A percentile compares a stretch with the other conserved stretches of the same genome.
Conservation (phyloP, 2,113 vertebrate genomes). For the Ardeotis arabs region DNA sequence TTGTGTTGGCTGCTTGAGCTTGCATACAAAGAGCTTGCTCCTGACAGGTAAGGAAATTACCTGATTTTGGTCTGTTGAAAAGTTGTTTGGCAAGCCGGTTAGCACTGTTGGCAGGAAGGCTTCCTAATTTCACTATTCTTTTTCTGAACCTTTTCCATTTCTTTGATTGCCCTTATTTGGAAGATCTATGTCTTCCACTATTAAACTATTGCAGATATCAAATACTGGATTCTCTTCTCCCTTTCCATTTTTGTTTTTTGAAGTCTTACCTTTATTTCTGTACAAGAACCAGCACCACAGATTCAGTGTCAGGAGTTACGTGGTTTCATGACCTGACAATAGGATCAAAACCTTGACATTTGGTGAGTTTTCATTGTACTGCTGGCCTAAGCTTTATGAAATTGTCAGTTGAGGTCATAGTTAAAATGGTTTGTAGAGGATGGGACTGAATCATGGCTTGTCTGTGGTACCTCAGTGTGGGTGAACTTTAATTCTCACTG, state of each 20-base stretch:
- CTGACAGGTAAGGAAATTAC: background rate
- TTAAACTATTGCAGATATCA: background rate
- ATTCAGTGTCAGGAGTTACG: background rate
- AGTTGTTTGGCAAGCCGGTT: background rate
- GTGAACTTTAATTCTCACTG: background rate
- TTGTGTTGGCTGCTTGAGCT: background rate
- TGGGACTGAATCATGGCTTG: background rate
- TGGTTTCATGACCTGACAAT: background rate
- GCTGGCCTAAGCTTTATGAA: background rate
- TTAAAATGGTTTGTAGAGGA: background rate
- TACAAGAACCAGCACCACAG: background rate
- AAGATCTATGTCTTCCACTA: background rate
- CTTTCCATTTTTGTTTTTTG: background rate
- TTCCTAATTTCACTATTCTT: background rate
- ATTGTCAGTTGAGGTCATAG: background rate
- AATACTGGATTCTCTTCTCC: background rate
- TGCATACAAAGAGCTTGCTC: background rate
- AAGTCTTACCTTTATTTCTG: background rate
- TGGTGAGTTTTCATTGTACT: background rate
- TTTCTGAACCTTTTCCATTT: background rate
- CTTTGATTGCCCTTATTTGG: background rate
- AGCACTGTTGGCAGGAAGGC: background rate
- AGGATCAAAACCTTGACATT: background rate
- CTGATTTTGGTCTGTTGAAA: background rate
- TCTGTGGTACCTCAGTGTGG: background rate